Percentiles rank a stretch among this genome's conserved stretches.
These are phyloP conservation scores for Hirudinaria manillensis DNA, from an alignment of 2,888 invertebrate species.

Conservation along the genomic window DNA sequence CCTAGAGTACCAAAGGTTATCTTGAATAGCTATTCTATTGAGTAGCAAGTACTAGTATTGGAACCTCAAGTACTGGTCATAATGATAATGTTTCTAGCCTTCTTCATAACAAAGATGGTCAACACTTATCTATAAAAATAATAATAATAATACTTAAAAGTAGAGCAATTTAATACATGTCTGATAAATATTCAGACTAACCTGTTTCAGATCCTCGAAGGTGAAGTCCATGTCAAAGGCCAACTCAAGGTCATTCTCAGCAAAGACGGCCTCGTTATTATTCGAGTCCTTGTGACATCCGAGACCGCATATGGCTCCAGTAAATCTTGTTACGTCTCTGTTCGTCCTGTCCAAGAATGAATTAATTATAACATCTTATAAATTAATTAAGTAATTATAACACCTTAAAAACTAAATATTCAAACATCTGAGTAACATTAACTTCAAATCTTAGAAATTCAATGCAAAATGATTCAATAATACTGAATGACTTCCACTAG, in stretches of 20 bases:
- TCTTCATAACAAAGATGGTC: no score
- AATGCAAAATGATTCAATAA: neutral
- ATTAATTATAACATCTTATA: no score
- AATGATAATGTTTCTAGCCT: neutral
- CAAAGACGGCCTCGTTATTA: conserved; percentile 63
- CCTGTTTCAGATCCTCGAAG: conserved; percentile 47
- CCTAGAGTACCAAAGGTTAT: no score
- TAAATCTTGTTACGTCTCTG: conserved; percentile 62
- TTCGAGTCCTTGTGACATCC: conserved; percentile 60
- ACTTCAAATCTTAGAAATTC: neutral
- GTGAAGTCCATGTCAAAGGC: conserved; percentile 62
- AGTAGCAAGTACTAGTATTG: no score
- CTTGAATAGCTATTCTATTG: no score
- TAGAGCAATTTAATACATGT: no score
- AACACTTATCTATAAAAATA: no score
- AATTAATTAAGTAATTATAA: no score
- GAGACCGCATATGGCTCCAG: conserved; percentile 76
- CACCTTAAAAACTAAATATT: no score
- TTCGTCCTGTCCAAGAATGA: conserved; percentile 57
- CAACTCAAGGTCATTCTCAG: conserved; percentile 78
- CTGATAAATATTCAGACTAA: conserved; percentile 36
- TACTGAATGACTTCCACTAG: neutral
- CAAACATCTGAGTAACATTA: no score
- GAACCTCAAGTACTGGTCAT: no score
- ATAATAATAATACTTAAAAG: no score